Percentiles rank a stretch among this genome's conserved stretches.
Evolutionary conservation across 1,140 invertebrate genomes (phyloP).

Genomic region (Meloidogyne exigua): DNA sequence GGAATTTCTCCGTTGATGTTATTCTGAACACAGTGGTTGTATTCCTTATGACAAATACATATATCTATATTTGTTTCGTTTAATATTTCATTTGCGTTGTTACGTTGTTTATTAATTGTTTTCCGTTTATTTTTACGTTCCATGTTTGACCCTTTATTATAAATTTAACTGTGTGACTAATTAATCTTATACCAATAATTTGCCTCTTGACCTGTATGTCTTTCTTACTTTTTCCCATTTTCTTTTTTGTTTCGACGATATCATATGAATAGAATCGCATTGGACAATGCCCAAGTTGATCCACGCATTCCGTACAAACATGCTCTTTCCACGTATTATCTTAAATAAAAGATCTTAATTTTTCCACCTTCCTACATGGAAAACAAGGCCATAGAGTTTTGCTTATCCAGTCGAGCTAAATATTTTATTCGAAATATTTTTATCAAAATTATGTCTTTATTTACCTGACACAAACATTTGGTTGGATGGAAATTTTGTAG

Average conservation of each 20-base stretch:
- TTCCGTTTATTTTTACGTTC: neutral
- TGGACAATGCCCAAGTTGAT: conserved; percentile 57
- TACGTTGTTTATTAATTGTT: neutral
- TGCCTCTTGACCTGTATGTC: neutral
- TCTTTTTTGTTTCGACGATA: conserved; percentile 28
- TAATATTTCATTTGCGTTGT: neutral
- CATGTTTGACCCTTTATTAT: neutral
- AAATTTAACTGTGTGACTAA: neutral
- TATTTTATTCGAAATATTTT: neutral
- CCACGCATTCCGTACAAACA: conserved; percentile 55
- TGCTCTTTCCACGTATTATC: conserved; percentile 62
- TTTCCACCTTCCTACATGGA: conserved; percentile 47
- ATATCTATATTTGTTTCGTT: conserved; percentile 32
- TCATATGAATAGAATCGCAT: conserved; percentile 54
- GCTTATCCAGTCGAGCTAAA: conserved; percentile 47
- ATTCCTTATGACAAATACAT: conserved; percentile 55
- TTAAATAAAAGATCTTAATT: conserved; percentile 31
- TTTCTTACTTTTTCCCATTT: conserved; percentile 17
- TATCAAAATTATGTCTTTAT: neutral
- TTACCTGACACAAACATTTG: conserved; percentile 54
- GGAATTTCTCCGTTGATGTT: conserved; percentile 60
- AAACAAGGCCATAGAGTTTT: conserved; percentile 61
- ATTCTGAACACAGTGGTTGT: conserved; percentile 60
- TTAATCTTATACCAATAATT: neutral
- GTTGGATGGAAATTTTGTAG: conserved; percentile 57